Percentiles rank a stretch among this genome's conserved stretches.
These are phyloP conservation scores for Laodelphax striatellus DNA, from an alignment of 1,140 invertebrate genomes.

Conservation along the genomic window DNA sequence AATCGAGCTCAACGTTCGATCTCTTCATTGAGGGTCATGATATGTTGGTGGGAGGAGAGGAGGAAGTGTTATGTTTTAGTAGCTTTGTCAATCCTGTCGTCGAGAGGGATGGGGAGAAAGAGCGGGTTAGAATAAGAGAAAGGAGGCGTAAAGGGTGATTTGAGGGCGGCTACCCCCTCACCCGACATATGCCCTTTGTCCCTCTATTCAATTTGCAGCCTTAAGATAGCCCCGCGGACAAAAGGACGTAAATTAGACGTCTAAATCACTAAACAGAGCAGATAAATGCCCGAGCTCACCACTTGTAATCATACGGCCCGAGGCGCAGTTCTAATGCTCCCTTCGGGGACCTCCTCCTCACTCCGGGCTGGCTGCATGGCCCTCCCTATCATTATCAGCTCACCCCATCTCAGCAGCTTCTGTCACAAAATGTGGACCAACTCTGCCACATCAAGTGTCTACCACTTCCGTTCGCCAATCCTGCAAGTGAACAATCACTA, in stretches of 20 bases:
- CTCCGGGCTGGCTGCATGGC: no score
- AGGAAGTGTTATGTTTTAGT: neutral
- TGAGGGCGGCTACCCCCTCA: neutral
- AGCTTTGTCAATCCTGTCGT: neutral
- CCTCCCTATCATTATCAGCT: no score
- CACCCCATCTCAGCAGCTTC: no score
- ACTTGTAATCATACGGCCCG: neutral
- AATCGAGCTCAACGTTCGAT: no score
- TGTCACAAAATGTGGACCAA: no score
- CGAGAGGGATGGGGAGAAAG: neutral
- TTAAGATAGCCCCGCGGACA: neutral
- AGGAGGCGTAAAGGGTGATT: neutral
- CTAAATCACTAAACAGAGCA: slow-evolving; percentile 4
- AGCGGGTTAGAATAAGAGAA: neutral
- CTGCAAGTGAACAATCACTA: no score
- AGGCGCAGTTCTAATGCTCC: neutral
- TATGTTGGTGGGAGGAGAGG: no score
- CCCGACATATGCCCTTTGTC: slow-evolving; percentile 3
- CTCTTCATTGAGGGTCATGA: no score
- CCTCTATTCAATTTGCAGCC: neutral
- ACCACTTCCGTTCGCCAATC: no score
- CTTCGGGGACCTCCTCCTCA: neutral
- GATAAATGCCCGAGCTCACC: neutral
- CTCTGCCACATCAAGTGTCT: no score
- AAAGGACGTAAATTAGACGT: slow-evolving; percentile 1